Evolutionary conservation across 1,140 invertebrate species (phyloP), one percentile per base, ranked within the genome.

Genomic region (Megalopta genalis): DNA sequence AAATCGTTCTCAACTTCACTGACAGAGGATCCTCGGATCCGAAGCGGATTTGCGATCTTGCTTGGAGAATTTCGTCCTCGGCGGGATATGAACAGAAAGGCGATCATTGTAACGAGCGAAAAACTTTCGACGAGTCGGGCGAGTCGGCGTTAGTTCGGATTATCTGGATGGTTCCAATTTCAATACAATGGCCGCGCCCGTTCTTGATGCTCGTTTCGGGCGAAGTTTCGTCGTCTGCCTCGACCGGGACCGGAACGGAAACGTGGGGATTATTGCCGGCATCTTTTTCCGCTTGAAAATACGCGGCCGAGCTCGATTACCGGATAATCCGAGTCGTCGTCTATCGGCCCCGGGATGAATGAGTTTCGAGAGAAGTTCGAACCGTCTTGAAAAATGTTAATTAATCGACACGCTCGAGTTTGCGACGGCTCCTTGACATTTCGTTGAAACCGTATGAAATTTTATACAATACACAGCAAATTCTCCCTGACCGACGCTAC

Each of bases 161-260:
- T 84, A 84, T 84, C 83, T 80, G 78, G 78, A 84, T 83, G 81
- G 81, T 42, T 32, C 66, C 69, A 83, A 84, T 83, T 73, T 78
- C 81, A 84, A 84, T 84, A 84, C 83, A 84, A 77, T 80, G 70
- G 69, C 39, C 64, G 8, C 54, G 54, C 57, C 60, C 60, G 52
- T 71, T 80, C 70, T 74, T 83, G 80, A 84, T 80, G 69, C 59
- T 64, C n/a, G 57, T 77, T 32, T 39, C 27, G 14, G 54, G 25
- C n/a, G 8, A 77, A 77, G 42, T 77, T 77, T 71, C 27, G 39
- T 18, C 12, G 4, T 2, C 2, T 69, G 32, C 25, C 32, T 25
- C 66, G 2, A 21, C 18, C 10, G 39, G 74, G 46, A 63, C 46
- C n/a, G 49, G 67, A 70, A 70, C 62, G 67, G 75, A 63, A 77